These are phyloP conservation scores for Fopius arisanus DNA, from an alignment of 1,140 invertebrate genomes.

Conservation along the genomic window DNA sequence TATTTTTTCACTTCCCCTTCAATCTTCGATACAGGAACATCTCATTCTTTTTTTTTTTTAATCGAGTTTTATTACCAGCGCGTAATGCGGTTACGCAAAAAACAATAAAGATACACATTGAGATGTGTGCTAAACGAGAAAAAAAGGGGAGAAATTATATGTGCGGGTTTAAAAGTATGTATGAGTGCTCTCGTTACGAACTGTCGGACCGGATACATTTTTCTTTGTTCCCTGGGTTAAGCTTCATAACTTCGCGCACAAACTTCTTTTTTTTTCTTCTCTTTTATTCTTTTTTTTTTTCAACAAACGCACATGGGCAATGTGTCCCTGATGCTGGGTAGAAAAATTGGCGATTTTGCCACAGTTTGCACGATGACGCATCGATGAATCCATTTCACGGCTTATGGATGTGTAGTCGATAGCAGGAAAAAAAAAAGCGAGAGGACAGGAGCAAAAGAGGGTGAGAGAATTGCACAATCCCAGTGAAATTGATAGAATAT, in stretches of 20 bases:
- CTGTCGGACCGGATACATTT: constrained; percentile 27
- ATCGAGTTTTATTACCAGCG: constrained; percentile 41
- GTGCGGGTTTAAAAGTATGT: constrained; percentile 24
- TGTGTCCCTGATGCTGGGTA: constrained; percentile 20
- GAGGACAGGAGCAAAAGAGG: not conserved
- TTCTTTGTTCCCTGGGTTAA: constrained; percentile 37
- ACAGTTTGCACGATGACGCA: constrained; percentile 23
- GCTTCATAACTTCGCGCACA: constrained; percentile 1
- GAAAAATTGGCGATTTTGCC: constrained; percentile 26
- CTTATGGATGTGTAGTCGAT: constrained; percentile 10
- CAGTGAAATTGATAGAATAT: constrained; percentile 9
- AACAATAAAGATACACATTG: constrained; percentile 35
- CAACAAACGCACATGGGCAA: constrained; percentile 23
- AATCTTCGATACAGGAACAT: constrained; percentile 7
- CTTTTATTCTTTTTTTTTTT: not conserved
- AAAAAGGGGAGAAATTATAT: constrained; percentile 25
- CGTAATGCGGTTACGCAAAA: constrained; percentile 52
- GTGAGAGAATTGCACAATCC: not conserved
- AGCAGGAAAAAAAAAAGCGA: not conserved
- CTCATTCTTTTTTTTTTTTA: constrained; percentile 15
- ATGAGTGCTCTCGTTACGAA: constrained; percentile 26
- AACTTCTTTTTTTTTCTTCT: not conserved
- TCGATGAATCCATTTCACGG: constrained; percentile 30
- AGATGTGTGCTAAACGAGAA: constrained; percentile 20
- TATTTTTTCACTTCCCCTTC: constrained; percentile 2